Evolutionary conservation across 2,113 vertebrate genomes (phyloP).

Genomic region (Sinocyclocheilus anophthalmus): DNA sequence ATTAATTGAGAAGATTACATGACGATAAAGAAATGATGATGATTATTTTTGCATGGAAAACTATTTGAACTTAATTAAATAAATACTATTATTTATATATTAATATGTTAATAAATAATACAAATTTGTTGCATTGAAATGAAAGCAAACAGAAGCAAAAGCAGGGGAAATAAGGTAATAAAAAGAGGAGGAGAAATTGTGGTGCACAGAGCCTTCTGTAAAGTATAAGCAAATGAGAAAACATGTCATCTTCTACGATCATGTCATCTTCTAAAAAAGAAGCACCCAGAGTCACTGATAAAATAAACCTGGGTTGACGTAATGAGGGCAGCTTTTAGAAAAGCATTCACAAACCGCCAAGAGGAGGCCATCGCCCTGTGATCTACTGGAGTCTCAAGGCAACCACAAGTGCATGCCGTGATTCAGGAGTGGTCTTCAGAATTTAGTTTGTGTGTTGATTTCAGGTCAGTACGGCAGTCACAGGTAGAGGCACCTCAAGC

Average conservation of each 20-base stretch:
- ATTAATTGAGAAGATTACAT: background rate
- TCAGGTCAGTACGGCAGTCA: background rate
- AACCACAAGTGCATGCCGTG: background rate
- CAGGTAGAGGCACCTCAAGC: background rate
- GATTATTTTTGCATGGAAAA: background rate
- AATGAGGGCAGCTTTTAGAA: background rate
- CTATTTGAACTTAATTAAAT: background rate
- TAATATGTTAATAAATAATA: background rate
- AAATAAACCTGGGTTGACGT: slow-evolving; percentile 10
- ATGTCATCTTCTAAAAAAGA: slow-evolving; percentile 1
- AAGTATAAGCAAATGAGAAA: slow-evolving; percentile 5
- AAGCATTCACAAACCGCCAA: background rate
- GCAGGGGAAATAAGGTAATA: background rate
- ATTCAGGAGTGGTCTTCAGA: slow-evolving; percentile 22
- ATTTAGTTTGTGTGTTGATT: slow-evolving; percentile 34
- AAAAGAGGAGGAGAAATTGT: background rate
- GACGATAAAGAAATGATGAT: background rate
- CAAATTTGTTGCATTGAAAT: background rate
- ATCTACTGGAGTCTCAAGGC: slow-evolving; percentile 11
- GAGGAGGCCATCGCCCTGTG: background rate
- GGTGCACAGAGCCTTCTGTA: background rate
- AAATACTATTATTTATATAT: background rate
- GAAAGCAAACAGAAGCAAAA: background rate
- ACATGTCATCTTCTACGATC: background rate
- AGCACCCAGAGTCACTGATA: background rate